Conservation (phyloP, 2,888 invertebrate genomes). For the Timema podura region DNA sequence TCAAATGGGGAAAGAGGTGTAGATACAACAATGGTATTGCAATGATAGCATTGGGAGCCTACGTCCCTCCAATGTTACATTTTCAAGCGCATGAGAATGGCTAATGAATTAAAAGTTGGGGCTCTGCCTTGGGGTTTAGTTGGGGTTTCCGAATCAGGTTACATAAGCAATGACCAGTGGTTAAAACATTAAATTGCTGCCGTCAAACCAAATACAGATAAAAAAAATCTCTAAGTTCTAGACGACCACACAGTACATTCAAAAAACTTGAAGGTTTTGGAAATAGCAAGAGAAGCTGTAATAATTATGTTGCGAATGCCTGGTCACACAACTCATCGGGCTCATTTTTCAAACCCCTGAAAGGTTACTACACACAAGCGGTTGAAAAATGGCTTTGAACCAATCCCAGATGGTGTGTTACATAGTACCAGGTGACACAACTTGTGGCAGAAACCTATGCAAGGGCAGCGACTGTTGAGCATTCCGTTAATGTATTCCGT, state of each 20-base stretch:
- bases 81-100: background rate
- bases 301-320: too few relatives aligned
- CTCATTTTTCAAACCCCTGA: background rate
- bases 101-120: background rate
- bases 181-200: background rate
- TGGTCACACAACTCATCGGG: background rate
- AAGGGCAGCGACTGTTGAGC: background rate
- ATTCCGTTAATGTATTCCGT: background rate
- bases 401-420: background rate
- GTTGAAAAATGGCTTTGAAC: background rate
- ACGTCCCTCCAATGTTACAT: background rate
- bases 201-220: background rate
- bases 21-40: background rate
- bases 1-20: conserved; percentile 1
- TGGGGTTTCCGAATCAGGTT: background rate
- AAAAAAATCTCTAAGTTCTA: background rate
- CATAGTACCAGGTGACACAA: background rate
- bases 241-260: background rate
- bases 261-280: background rate
- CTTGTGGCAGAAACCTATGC: background rate
- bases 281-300: background rate
- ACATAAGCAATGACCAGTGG: background rate
- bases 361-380: background rate
- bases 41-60: background rate
- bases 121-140: background rate